These are phyloP conservation scores for Pogonomyrmex californicus DNA, from an alignment of 1,140 invertebrate genomes.

Conservation along the genomic window DNA sequence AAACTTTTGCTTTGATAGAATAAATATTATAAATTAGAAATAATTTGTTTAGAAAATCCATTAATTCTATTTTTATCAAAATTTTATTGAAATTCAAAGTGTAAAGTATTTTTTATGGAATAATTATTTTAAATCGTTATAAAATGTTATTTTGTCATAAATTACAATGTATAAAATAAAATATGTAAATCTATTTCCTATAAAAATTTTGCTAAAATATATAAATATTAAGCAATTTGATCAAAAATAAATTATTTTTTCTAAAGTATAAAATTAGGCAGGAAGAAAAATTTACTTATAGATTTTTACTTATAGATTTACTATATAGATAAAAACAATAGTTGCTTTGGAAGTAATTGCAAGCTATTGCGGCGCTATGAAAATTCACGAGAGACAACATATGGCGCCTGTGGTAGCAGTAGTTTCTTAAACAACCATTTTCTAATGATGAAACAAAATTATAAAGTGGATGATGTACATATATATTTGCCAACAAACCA, in stretches of 20 bases:
- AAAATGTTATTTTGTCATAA: neutral
- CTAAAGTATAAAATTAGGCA: neutral
- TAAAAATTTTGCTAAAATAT: neutral
- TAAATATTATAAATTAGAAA: conserved; percentile 7
- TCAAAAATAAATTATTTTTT: neutral
- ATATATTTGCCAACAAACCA: conserved; percentile 52
- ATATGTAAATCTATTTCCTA: neutral
- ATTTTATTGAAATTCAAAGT: conserved; percentile 1
- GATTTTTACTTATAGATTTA: neutral
- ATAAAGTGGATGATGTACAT: conserved; percentile 46
- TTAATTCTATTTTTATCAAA: neutral
- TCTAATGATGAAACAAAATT: conserved; percentile 53
- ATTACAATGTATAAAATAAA: neutral
- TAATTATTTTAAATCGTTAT: neutral
- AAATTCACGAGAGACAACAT: conserved; percentile 45
- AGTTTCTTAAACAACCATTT: conserved; percentile 59
- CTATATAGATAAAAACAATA: neutral
- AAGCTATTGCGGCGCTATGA: conserved; percentile 37
- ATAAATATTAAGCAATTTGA: neutral
- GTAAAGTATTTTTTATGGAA: neutral
- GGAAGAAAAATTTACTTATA: neutral
- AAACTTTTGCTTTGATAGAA: neutral
- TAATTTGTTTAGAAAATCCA: neutral
- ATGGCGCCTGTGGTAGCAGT: conserved; percentile 51
- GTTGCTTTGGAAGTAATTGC: conserved; percentile 30